Evolutionary conservation across 2,113 vertebrate genomes (phyloP), one percentile per base, ranked within the genome.

Genomic region (Dicrurus megarhynchus): DNA sequence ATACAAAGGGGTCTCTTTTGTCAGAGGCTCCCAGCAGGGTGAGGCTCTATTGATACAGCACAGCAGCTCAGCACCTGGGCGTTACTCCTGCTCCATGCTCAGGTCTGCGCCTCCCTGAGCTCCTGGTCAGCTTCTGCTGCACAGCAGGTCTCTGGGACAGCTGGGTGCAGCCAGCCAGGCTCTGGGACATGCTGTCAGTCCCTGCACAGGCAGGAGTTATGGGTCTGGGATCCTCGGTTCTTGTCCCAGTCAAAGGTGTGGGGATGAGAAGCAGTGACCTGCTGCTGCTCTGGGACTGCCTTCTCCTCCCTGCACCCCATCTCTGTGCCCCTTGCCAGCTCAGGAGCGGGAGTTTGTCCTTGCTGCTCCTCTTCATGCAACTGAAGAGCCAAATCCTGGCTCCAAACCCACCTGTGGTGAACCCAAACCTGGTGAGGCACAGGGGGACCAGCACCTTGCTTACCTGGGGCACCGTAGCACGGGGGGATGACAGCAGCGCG

Each of bases 41-140:
- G 80, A 71, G 69, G 32, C 65, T 84, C 52, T 20, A n/a, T 7
- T 42, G 42, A 3, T 27, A 4, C 0, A 59, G 55, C 50, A 55
- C 77, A 76, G 32, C 83, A 65, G 53, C 63, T 79, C 74, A 82
- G 44, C n/a, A 65, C 67, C 65, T 24, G 61, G 32, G 28, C 0
- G 0, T 64, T 75, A 53, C 22, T 79, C 41, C 52, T 0, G 0
- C 74, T 75, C 61, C 41, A 21, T 8, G 4, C 37, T 52, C 3
- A 8, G 80, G 6, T 60, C 65, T 68, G 65, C 1, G 3, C n/a
- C 39, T 84, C 44, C 20, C 46, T 2, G 7, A 52, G 19, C 23
- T 84, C 44, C 77, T 46, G n/a, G 16, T 22, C 0, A 2, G 55
- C 46, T 39, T 23, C 27, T 39, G 16, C 56, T 27, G 32, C 68